phyloP scores from a whole-genome alignment of 2,888 invertebrate species.

The Ophraella communa region DNA sequence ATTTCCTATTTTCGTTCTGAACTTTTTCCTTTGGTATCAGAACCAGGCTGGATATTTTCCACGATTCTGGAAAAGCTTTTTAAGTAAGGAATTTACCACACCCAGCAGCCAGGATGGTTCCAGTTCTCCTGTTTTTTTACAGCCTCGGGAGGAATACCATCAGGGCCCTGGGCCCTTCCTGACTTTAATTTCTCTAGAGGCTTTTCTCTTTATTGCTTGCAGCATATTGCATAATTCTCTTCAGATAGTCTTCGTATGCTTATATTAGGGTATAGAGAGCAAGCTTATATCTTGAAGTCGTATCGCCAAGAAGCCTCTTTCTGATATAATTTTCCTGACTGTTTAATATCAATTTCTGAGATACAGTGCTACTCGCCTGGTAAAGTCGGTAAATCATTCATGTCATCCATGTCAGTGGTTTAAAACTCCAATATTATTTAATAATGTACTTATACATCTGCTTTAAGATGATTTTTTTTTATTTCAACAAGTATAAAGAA shows the following conservation, averaged over 20 bases:
- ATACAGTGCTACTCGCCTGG: no score
- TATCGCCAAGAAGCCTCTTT: neutral
- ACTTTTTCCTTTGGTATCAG: neutral
- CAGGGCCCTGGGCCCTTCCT: neutral
- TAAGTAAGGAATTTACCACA: neutral
- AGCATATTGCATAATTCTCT: neutral
- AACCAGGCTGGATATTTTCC: neutral
- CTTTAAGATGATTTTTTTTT: no score
- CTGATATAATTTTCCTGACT: no score
- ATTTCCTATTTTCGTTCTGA: neutral
- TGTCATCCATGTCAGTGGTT: no score
- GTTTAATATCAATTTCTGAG: no score
- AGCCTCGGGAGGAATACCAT: no score
- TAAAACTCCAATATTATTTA: no score
- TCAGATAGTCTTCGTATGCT: neutral
- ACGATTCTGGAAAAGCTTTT: neutral
- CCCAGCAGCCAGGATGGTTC: neutral
- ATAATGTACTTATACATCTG: no score
- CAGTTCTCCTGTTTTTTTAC: no score
- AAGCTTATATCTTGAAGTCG: neutral
- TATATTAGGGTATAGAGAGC: neutral
- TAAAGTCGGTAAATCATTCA: no score
- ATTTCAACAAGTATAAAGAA: no score
- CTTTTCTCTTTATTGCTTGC: neutral
- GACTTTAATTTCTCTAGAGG: neutral